A percentile compares a stretch with the other conserved stretches of the same genome.
phyloP scores from a whole-genome alignment of 2,797 vertebrate species.

The Siniperca obscura region DNA sequence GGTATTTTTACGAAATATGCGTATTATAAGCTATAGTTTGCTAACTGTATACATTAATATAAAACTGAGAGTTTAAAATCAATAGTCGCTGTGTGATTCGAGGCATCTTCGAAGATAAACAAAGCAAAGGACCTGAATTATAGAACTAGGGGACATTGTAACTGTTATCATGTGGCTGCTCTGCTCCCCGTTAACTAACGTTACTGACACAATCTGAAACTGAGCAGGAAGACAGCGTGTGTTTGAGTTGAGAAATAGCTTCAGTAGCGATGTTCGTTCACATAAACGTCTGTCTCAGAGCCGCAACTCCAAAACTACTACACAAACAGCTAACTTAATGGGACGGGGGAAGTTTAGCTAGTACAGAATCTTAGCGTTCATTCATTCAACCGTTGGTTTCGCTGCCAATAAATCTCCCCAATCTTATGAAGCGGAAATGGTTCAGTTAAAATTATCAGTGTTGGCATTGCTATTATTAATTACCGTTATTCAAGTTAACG shows the following conservation, averaged over 20 bases:
- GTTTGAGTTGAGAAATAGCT: constrained; percentile 32
- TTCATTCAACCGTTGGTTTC: constrained; percentile 35
- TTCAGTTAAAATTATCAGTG: constrained; percentile 1
- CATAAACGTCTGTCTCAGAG: background rate
- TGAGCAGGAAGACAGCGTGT: constrained; percentile 29
- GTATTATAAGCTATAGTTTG: constrained; percentile 22
- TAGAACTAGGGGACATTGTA: constrained; percentile 2
- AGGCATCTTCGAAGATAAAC: background rate
- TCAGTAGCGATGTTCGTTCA: constrained; percentile 36
- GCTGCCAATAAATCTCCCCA: background rate
- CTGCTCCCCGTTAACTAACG: constrained; percentile 29
- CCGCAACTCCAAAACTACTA: background rate
- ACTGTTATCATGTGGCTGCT: constrained; percentile 49
- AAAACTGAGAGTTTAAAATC: background rate
- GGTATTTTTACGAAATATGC: constrained; percentile 75
- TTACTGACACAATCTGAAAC: constrained; percentile 47
- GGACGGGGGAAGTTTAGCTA: constrained; percentile 34
- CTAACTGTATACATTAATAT: background rate
- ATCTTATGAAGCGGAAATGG: constrained; percentile 61
- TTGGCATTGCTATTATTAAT: constrained; percentile 29
- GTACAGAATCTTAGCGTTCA: constrained; percentile 24
- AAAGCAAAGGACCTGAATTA: background rate
- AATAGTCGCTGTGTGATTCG: background rate
- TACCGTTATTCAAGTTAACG: constrained; percentile 13
- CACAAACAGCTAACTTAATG: constrained; percentile 15